Percentiles rank a stretch among this genome's conserved stretches.
These are phyloP conservation scores for Zonitis immaculata DNA, from an alignment of 2,888 invertebrate species.

Conservation along the genomic window DNA sequence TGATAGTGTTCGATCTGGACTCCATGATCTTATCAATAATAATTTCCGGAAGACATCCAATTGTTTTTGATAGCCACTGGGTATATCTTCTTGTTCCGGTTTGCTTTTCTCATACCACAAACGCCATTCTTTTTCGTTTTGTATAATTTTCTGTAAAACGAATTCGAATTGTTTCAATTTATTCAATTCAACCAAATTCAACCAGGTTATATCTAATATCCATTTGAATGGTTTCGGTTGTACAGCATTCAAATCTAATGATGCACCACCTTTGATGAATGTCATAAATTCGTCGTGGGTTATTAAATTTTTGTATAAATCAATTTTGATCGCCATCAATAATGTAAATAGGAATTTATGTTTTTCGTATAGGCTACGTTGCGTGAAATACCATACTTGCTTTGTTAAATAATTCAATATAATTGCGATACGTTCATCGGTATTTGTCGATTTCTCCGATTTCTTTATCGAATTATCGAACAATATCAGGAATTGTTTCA, in stretches of 20 bases:
- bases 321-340: constrained; percentile 93
- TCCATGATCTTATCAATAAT: constrained; percentile 87
- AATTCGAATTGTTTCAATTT: constrained; percentile 75
- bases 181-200: constrained; percentile 91
- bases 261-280: constrained; percentile 95
- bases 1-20: constrained; percentile 89
- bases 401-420: constrained; percentile 85
- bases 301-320: constrained; percentile 75
- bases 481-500: constrained; percentile 88
- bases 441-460: constrained; percentile 78
- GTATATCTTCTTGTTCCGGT: constrained; percentile 87
- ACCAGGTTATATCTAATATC: constrained; percentile 95
- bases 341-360: constrained; percentile 91
- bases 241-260: constrained; percentile 88
- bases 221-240: constrained; percentile 89
- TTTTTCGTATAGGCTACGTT: constrained; percentile 86
- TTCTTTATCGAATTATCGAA: constrained; percentile 92
- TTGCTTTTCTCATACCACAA: constrained; percentile 89
- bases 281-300: constrained; percentile 90
- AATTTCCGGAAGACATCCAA: constrained; percentile 85
- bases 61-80: constrained; percentile 80
- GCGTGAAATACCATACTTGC: constrained; percentile 87
- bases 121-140: constrained; percentile 84
- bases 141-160: constrained; percentile 75
- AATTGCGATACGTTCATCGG: constrained; percentile 81